phyloP scores from a whole-genome alignment of 2,797 vertebrate species.

The Sarcoramphus papa region DNA sequence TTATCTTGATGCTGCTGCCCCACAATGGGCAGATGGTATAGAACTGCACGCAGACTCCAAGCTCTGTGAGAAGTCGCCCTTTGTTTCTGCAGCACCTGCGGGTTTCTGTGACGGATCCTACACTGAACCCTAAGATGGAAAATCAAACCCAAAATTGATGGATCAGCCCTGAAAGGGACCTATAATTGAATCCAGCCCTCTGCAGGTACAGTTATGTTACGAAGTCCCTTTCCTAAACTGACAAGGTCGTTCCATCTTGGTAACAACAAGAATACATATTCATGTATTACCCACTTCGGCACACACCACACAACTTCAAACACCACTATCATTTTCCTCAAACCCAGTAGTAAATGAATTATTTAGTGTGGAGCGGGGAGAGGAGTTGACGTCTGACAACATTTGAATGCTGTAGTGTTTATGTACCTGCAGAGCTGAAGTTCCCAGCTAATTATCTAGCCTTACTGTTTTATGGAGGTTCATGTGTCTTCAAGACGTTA shows the following conservation, averaged over 20 bases:
- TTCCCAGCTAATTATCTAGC: neutral
- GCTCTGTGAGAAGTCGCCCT: neutral
- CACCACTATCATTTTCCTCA: neutral
- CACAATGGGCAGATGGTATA: neutral
- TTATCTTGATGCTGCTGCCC: conserved; percentile 24
- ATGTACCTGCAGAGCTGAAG: neutral
- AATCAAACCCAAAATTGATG: neutral
- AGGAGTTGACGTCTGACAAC: neutral
- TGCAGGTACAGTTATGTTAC: neutral
- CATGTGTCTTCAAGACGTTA: neutral
- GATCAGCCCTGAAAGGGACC: neutral
- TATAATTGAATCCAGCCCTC: neutral
- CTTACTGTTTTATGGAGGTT: neutral
- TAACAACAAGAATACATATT: neutral
- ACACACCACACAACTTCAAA: neutral
- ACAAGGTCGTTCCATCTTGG: neutral
- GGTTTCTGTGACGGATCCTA: neutral
- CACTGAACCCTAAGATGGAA: neutral
- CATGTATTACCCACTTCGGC: neutral
- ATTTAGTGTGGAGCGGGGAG: neutral
- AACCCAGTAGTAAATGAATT: neutral
- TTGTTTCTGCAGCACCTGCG: neutral
- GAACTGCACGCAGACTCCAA: neutral
- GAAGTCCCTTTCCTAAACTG: neutral
- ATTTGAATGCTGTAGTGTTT: neutral